Evolutionary conservation across 1,140 invertebrate species (phyloP).

Genomic region (Capitella teleta): DNA sequence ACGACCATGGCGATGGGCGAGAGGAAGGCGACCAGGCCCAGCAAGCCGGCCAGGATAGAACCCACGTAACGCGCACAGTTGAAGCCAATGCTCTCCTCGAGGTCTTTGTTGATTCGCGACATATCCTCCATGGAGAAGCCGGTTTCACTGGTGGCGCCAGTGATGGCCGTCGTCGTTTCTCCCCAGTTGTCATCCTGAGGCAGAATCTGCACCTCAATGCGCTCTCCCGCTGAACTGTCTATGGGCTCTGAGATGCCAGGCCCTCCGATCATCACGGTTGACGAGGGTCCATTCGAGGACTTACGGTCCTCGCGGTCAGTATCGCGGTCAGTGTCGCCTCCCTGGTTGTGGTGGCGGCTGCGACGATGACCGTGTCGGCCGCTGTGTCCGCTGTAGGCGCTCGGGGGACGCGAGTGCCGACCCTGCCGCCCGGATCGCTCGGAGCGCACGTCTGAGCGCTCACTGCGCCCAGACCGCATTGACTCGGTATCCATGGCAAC

Average conservation of each 20-base stretch:
- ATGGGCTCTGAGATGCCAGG: conserved; percentile 11
- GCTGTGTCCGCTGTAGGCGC: conserved; percentile 24
- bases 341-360: conserved; percentile 11
- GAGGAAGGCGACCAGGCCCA: conserved; percentile 71
- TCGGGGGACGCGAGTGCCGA: not conserved
- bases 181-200: conserved; percentile 94
- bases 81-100: conserved; percentile 40
- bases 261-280: conserved; percentile 26
- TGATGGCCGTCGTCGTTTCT: conserved; percentile 92
- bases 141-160: conserved; percentile 84
- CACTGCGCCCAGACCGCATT: conserved; percentile 36
- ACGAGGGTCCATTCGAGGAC: conserved; percentile 16
- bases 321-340: conserved; percentile 7
- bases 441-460: conserved; percentile 37
- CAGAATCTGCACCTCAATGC: conserved; percentile 74
- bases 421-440: conserved; percentile 21
- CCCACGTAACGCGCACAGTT: conserved; percentile 43
- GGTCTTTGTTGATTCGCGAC: conserved; percentile 34
- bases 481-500: conserved; percentile 24
- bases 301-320: conserved; percentile 14
- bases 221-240: conserved; percentile 56
- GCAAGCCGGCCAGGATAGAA: conserved; percentile 59
- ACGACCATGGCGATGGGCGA: conserved; percentile 90
- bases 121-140: conserved; percentile 74
- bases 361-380: conserved; percentile 24